These are phyloP conservation scores for Laticauda colubrina DNA, from an alignment of 2,113 vertebrate species.

Conservation along the genomic window DNA sequence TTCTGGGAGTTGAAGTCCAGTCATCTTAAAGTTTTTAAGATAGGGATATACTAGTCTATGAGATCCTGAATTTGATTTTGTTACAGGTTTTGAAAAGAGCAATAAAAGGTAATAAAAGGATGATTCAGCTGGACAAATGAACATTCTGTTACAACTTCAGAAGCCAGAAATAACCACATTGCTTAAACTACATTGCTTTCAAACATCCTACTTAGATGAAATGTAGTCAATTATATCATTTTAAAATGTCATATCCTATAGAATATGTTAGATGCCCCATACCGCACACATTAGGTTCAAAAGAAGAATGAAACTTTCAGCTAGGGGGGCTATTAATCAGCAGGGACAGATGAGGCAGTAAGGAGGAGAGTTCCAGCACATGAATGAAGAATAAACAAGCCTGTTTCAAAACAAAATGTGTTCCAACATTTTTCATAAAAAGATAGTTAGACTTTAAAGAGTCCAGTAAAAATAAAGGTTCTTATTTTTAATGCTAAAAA, in stretches of 20 bases:
- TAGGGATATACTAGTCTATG: background rate
- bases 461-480: constrained; percentile 20
- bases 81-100: background rate
- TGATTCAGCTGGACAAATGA: background rate
- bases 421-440: constrained; percentile 51
- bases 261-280: constrained; percentile 25
- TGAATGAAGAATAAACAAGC: constrained; percentile 43
- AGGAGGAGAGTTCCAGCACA: constrained; percentile 39
- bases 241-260: constrained; percentile 30
- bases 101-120: background rate
- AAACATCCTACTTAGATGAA: constrained; percentile 10
- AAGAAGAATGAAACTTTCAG: constrained; percentile 17
- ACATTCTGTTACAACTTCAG: background rate
- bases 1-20: too few species aligned
- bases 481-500: constrained; percentile 47
- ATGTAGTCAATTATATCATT: background rate
- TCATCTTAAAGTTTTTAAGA: background rate
- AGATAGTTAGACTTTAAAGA: constrained; percentile 24
- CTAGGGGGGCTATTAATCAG: constrained; percentile 38
- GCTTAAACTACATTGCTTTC: background rate
- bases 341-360: constrained; percentile 38
- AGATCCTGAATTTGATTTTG: background rate
- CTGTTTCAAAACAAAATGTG: constrained; percentile 52
- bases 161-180: background rate
- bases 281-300: background rate